phyloP scores from a whole-genome alignment of 2,888 invertebrate genomes.

The Brenthis ino region DNA sequence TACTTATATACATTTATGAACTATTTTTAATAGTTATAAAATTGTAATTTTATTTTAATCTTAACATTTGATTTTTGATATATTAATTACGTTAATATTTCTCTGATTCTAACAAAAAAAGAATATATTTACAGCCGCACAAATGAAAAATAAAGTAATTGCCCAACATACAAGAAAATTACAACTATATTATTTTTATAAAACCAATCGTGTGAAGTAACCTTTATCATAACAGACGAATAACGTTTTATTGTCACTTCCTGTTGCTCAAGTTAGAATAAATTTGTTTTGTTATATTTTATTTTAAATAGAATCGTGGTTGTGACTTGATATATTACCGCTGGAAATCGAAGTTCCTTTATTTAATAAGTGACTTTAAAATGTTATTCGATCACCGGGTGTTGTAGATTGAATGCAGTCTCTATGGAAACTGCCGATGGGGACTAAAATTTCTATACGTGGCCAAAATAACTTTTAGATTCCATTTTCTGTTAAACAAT shows the following conservation, averaged over 20 bases:
- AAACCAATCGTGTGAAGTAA: constrained; percentile 13
- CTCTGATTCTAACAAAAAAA: too few relatives aligned
- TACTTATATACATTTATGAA: too few relatives aligned
- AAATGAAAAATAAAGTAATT: too few relatives aligned
- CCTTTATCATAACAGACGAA: constrained; percentile 46
- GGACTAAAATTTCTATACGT: neutral
- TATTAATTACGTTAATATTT: too few relatives aligned
- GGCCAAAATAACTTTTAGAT: too few relatives aligned
- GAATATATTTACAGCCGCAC: too few relatives aligned
- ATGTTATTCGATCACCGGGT: constrained; percentile 66
- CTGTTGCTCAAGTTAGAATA: constrained; percentile 74
- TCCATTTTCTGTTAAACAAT: too few relatives aligned
- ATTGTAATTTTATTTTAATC: too few relatives aligned
- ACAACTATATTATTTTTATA: neutral
- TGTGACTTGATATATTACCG: constrained; percentile 70
- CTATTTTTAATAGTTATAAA: too few relatives aligned
- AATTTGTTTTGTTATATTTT: constrained; percentile 50
- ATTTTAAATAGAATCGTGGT: constrained; percentile 63
- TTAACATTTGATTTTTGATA: too few relatives aligned
- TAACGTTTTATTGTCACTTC: constrained; percentile 75
- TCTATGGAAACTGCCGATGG: neutral
- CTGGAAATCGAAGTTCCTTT: constrained; percentile 64
- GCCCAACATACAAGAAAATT: too few relatives aligned
- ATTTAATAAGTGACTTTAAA: constrained; percentile 63
- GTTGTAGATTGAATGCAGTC: constrained; percentile 13